Evolutionary conservation across 1,140 invertebrate species (phyloP).

Genomic region (Meloidogyne floridensis): DNA sequence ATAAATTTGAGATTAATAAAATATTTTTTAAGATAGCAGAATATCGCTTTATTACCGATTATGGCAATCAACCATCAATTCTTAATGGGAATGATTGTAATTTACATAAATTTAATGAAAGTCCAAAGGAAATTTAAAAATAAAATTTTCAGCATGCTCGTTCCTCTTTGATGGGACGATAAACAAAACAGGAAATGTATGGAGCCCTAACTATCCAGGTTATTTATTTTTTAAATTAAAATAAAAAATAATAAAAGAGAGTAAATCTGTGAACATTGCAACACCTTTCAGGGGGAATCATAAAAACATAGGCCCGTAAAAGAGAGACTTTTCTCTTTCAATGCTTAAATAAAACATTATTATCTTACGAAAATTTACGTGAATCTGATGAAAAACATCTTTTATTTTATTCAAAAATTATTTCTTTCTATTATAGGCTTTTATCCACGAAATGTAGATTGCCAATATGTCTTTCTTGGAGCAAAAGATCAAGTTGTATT

Average conservation of each 20-base stretch:
- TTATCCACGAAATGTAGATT: slow-evolving; percentile 87
- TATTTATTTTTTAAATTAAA: too few species aligned
- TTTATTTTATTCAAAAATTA: neutral
- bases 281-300: too few species aligned
- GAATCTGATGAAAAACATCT: too few species aligned
- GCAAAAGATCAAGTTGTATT: slow-evolving; percentile 78
- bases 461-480: slow-evolving; percentile 90
- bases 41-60: slow-evolving; percentile 59
- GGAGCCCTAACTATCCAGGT: slow-evolving; percentile 86
- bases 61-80: slow-evolving; percentile 51
- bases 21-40: slow-evolving; percentile 47
- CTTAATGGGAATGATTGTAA: neutral
- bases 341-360: too few species aligned
- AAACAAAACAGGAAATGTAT: slow-evolving; percentile 78
- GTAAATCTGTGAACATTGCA: too few species aligned
- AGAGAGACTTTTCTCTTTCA: too few species aligned
- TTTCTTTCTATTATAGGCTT: slow-evolving; percentile 67
- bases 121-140: slow-evolving; percentile 25
- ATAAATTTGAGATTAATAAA: neutral
- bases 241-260: too few species aligned
- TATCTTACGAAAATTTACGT: too few species aligned
- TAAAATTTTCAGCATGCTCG: slow-evolving; percentile 66
- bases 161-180: slow-evolving; percentile 75
- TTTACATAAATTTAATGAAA: neutral
- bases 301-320: too few species aligned